These are phyloP conservation scores for Cichladusa arquata DNA, from an alignment of 2,113 vertebrate species.

Conservation along the genomic window DNA sequence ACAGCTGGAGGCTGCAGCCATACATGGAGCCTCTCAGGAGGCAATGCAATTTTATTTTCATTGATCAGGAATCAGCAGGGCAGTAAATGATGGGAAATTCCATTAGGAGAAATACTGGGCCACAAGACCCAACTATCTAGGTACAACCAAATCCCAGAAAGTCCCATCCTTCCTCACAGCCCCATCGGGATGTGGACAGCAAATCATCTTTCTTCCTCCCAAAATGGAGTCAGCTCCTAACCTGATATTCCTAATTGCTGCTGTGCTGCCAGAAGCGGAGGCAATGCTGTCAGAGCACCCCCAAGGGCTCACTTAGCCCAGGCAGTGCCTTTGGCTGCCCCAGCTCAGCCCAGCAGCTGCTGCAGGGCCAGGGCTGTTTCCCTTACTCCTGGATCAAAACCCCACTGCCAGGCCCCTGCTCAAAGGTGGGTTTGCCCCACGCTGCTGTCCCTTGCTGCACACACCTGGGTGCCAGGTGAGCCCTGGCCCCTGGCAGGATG, in stretches of 20 bases:
- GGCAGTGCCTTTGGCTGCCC: background rate
- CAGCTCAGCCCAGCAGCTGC: background rate
- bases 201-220: background rate
- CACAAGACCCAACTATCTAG: conserved; percentile 59
- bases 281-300: background rate
- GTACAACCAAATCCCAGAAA: conserved; percentile 56
- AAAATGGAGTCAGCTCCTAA: background rate
- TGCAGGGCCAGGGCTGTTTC: background rate
- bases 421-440: background rate
- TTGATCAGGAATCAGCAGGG: conserved; percentile 88
- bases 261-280: background rate
- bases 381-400: background rate
- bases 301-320: conserved; percentile 10
- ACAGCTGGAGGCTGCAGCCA: conserved; percentile 81
- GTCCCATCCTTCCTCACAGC: background rate
- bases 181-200: background rate
- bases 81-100: conserved; percentile 87
- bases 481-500: background rate
- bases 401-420: background rate
- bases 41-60: conserved; percentile 86
- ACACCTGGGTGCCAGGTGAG: background rate
- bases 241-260: background rate
- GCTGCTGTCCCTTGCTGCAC: background rate
- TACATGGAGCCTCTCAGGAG: conserved; percentile 80
- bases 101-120: conserved; percentile 77